Base-by-base conservation (phyloP, 2,797 vertebrate species). In the Ambastaia sidthimunki region DNA sequence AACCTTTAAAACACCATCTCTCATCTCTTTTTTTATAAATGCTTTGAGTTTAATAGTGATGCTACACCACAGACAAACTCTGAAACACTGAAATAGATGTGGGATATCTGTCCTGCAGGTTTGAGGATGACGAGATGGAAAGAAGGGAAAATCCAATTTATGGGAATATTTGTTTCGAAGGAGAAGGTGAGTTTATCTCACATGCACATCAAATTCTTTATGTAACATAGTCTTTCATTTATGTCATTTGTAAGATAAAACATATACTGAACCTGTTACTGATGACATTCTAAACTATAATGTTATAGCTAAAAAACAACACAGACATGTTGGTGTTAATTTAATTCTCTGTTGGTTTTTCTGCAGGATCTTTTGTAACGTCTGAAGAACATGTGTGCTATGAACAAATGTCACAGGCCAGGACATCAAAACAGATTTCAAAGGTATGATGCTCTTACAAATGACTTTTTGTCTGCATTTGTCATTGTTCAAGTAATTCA, bases 111-210 rank as follows among this genome's bases (percentile, higher is more conserved):
- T 75, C 77, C 15, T 78, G 90, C 16, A 81, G 71, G 4, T 82
- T 87, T 60, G 86, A 90, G 52, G 82, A 84, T 16, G 87, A 88
- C 21, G 87, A 74, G 1, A 68, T 41, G 59, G 78, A 80, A 71
- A 86, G 81, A 78, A 89, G 87, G 54, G 92, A 94, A 60, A 94
- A 94, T 90, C 92, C 93, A 59, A 93, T 94, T 74, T 94, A 94
- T 74, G 93, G 93, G 44, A 94, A 94, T 87, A 93, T 94, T 80
- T 85, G 47, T 80, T 72, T 86, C 78, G 87, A 91, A 5, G 70
- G 77, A 82, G 74, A 62, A 85, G 87, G 92, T 94, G 78, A 87
- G 86, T 15, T 0, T 70, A 48, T 52, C 3, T 83, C 11, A 59
- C 3, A 15, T 52, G 19, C 71, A 13, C 77, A 5, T 31, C 31